Evolutionary conservation across 2,888 invertebrate species (phyloP).

Genomic region (Toxonevra muliebris): DNA sequence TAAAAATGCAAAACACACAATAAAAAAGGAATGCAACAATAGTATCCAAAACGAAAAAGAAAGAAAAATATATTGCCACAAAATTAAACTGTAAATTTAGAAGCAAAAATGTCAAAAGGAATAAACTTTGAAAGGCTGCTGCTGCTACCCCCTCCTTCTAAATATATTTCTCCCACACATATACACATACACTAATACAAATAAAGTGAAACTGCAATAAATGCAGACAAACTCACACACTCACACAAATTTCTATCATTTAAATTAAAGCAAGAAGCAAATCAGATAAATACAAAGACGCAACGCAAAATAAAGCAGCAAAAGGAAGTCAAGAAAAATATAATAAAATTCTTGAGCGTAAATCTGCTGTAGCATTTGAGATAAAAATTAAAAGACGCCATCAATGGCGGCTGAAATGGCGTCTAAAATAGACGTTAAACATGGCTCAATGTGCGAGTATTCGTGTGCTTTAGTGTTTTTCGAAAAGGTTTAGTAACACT

Average conservation of each 20-base stretch:
- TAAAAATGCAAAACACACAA: too few relatives aligned
- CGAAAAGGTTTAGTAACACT: too few relatives aligned
- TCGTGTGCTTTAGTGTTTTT: too few relatives aligned
- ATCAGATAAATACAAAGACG: constrained; percentile 18
- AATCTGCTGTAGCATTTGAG: constrained; percentile 56
- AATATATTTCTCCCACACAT: neutral
- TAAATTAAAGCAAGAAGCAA: constrained; percentile 22
- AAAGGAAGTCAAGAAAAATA: neutral
- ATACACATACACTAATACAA: neutral
- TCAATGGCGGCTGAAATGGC: constrained; percentile 58
- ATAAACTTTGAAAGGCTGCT: too few relatives aligned
- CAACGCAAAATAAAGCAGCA: constrained; percentile 3
- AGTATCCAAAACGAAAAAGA: too few relatives aligned
- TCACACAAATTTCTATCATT: constrained; percentile 12
- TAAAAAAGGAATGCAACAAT: too few relatives aligned
- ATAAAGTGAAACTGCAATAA: constrained; percentile 7
- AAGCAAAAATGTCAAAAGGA: too few relatives aligned
- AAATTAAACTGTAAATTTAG: too few relatives aligned
- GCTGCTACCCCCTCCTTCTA: too few relatives aligned
- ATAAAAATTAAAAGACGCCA: constrained; percentile 62
- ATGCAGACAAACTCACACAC: neutral
- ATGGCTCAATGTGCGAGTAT: constrained; percentile 15
- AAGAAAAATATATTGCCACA: too few relatives aligned
- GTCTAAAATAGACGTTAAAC: constrained; percentile 56
- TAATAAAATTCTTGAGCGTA: constrained; percentile 50